A percentile compares a stretch with the other conserved stretches of the same genome.
Evolutionary conservation across 2,888 invertebrate genomes (phyloP).

Genomic region (Lochmaea capreae): DNA sequence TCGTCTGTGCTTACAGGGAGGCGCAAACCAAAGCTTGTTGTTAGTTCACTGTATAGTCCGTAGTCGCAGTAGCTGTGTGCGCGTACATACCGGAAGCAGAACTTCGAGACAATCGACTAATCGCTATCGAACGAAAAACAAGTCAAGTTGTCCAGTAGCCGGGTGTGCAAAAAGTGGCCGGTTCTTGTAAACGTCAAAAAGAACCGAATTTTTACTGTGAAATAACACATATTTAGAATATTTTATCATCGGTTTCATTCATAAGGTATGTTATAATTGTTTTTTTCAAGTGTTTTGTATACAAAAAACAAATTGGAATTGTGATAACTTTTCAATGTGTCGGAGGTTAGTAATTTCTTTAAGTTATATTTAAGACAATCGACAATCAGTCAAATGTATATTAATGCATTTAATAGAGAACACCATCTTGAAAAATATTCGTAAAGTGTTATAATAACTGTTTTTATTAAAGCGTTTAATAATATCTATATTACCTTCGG

Average conservation of each 20-base stretch:
- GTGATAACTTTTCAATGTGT: too few species aligned
- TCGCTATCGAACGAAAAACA: slow-evolving; percentile 34
- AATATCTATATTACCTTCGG: too few species aligned
- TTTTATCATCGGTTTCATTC: slow-evolving; percentile 1
- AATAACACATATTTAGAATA: not conserved
- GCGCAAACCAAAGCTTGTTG: slow-evolving; percentile 38
- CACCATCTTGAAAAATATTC: too few species aligned
- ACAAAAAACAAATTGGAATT: not conserved
- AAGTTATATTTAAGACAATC: too few species aligned
- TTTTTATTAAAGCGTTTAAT: too few species aligned
- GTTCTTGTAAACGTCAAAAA: slow-evolving; percentile 15
- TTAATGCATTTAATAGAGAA: too few species aligned
- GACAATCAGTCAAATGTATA: too few species aligned
- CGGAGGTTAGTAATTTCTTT: too few species aligned
- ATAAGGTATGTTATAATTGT: slow-evolving; percentile 16
- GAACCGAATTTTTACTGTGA: slow-evolving; percentile 16
- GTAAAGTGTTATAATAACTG: too few species aligned
- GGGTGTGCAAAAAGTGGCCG: slow-evolving; percentile 42
- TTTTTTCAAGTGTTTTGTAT: not conserved
- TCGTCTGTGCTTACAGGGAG: slow-evolving; percentile 31
- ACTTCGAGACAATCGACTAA: slow-evolving; percentile 34
- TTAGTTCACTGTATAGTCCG: slow-evolving; percentile 12
- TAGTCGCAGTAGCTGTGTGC: slow-evolving; percentile 40
- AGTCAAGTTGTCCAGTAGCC: slow-evolving; percentile 27
- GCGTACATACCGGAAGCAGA: slow-evolving; percentile 46